Evolutionary conservation across 2,113 vertebrate genomes (phyloP).

Genomic region (Platichthys stellatus): DNA sequence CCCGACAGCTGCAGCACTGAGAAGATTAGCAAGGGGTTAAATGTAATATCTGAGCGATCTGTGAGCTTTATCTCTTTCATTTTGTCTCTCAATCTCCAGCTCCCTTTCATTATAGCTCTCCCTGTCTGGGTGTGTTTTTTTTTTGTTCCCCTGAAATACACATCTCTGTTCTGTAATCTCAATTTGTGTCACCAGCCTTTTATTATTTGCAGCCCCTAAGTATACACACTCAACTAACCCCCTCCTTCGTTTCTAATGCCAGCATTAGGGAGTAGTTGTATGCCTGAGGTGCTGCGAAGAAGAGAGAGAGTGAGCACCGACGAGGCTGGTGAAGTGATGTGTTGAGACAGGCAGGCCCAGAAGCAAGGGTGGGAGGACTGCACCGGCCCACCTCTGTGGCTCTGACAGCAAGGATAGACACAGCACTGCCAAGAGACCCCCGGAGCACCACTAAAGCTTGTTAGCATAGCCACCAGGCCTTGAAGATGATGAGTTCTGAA

Average conservation of each 20-base stretch:
- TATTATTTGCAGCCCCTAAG: constrained; percentile 57
- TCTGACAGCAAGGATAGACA: constrained; percentile 58
- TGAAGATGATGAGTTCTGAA: constrained; percentile 77
- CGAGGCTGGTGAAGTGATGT: constrained; percentile 73
- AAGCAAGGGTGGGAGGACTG: constrained; percentile 51
- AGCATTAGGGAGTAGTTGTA: constrained; percentile 62
- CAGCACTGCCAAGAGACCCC: constrained; percentile 44
- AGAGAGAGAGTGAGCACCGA: constrained; percentile 51
- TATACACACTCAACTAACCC: constrained; percentile 45
- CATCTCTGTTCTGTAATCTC: constrained; percentile 56
- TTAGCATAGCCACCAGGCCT: constrained; percentile 75
- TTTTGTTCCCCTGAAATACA: constrained; percentile 40
- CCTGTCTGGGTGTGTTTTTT: constrained; percentile 21
- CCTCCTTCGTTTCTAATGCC: constrained; percentile 54
- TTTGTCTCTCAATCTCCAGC: constrained; percentile 66
- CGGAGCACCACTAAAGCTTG: constrained; percentile 62
- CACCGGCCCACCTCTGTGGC: constrained; percentile 59
- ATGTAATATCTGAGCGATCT: constrained; percentile 68
- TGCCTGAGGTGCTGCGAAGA: constrained; percentile 64
- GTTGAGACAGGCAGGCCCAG: constrained; percentile 65
- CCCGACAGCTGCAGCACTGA: constrained; percentile 68
- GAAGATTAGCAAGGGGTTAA: constrained; percentile 76
- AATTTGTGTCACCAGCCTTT: constrained; percentile 60
- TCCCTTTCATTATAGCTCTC: constrained; percentile 54
- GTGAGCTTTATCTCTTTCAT: constrained; percentile 70